Evolutionary conservation across 64 coral and sea anemone species (phyloP).

Genomic region (Stichodactyla helianthus): DNA sequence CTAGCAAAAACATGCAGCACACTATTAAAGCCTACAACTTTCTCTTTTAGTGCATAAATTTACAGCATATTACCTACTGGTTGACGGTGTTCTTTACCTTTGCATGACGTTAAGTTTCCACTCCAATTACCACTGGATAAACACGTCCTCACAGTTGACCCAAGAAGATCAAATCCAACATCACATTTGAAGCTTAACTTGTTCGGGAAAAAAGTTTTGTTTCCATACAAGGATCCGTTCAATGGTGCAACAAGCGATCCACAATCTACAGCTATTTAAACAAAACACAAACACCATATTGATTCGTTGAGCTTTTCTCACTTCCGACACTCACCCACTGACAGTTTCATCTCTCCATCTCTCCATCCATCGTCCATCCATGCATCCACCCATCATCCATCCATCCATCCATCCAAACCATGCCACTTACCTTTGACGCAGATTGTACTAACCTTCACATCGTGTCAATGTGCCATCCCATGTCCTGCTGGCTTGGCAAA

Average conservation of each 20-base stretch:
- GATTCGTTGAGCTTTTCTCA: neutral
- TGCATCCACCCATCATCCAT: neutral
- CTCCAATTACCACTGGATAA: slow-evolving; percentile 27
- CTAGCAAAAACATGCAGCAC: no score
- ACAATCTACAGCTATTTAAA: slow-evolving; percentile 34
- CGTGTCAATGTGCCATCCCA: slow-evolving; percentile 32
- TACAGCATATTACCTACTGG: neutral
- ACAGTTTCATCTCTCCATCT: neutral
- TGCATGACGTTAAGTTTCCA: slow-evolving; percentile 26
- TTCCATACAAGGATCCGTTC: slow-evolving; percentile 20
- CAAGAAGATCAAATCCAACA: slow-evolving; percentile 19
- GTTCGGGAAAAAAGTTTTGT: slow-evolving; percentile 23
- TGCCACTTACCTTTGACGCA: neutral
- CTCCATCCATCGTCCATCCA: neutral
- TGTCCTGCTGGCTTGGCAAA: slow-evolving; percentile 31
- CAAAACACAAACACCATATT: neutral
- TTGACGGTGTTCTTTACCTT: neutral
- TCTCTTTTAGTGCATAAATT: neutral
- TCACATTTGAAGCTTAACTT: slow-evolving; percentile 8
- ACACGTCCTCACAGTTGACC: slow-evolving; percentile 17
- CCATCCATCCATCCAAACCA: neutral
- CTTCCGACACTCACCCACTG: neutral
- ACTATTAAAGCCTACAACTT: no score
- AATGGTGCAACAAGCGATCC: neutral
- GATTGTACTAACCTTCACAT: slow-evolving; percentile 1